A percentile compares a stretch with the other conserved stretches of the same genome.
Conservation (phyloP, 1,140 invertebrate species). For the Ridgeia piscesae region DNA sequence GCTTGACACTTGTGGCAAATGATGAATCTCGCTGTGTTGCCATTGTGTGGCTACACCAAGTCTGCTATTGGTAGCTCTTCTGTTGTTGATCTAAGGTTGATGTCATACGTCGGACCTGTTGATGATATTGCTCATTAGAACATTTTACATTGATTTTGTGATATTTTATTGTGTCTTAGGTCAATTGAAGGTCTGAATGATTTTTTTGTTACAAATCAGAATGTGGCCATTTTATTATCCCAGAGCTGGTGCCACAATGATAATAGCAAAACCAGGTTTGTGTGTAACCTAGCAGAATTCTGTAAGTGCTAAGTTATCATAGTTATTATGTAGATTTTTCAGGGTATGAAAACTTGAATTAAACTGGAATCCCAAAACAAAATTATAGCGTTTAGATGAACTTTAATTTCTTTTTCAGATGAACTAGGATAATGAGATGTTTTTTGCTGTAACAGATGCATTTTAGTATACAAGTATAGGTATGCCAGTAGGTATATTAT, state of each 20-base stretch:
- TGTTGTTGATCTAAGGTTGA: background rate
- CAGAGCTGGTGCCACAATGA: background rate
- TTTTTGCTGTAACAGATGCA: background rate
- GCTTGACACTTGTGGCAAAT: background rate
- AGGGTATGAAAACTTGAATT: background rate
- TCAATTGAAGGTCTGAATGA: background rate
- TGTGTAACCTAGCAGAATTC: too few relatives aligned
- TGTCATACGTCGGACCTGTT: background rate
- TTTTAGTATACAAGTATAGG: background rate
- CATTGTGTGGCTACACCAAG: background rate
- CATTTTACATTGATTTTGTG: background rate
- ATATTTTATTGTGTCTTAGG: background rate
- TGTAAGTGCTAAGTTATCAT: background rate
- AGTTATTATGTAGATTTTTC: background rate
- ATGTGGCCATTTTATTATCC: background rate
- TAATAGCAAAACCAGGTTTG: too few relatives aligned
- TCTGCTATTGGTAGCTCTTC: background rate
- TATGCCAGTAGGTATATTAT: background rate
- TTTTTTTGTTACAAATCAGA: background rate
- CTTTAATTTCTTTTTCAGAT: background rate
- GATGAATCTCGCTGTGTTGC: background rate
- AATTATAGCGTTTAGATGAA: background rate
- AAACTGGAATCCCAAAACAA: background rate
- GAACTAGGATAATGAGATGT: too few relatives aligned
- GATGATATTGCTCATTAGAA: background rate